Evolutionary conservation across 2,113 vertebrate genomes (phyloP), one percentile per base, ranked within the genome.

Genomic region (Thryonomys swinderianus): DNA sequence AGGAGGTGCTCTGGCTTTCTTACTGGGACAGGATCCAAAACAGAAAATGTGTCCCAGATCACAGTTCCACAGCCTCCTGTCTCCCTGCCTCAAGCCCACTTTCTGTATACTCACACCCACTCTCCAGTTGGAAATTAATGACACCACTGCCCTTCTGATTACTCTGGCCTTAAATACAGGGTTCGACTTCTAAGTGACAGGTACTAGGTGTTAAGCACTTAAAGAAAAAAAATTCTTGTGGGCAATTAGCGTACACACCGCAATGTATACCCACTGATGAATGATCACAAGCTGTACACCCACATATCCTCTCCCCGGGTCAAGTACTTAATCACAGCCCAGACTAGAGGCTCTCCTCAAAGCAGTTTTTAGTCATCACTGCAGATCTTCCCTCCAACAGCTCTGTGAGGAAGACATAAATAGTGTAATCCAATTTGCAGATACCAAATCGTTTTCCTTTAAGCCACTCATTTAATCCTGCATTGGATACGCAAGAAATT

Each of bases 381-480:
- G 17, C 42, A 48, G 4, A 40, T 69, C 53, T 91, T 83, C 40
- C 51, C 37, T 64, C 53, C 14, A 27, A 30, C 16, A 48, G 66
- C 30, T 34, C 62, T 69, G 23, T 30, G 32, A 94, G 48, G 40
- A 84, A 79, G 34, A 51, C 42, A 30, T 42, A 66, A 82, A 20
- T 27, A 69, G 40, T 76, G 85, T 40, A 93, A 69, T 71, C 37
- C 57, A 79, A 74, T 91, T 87, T 83, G 92, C 80, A 93, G 40
- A 69, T 55, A 79, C 10, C 27, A 69, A 61, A 40, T 85, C 84
- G 76, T 93, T 95, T 96, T 93, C 87, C 87, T 83, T 91, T 87
- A 83, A 93, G 59, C 61, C 69, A 79, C 37, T 94, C 37, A 92
- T 92, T 96, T 90, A 92, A 91, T 88, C 92, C 67, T 90, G 42